Base-by-base conservation (phyloP, 2,888 invertebrate genomes). In the Aphidius colemani region DNA sequence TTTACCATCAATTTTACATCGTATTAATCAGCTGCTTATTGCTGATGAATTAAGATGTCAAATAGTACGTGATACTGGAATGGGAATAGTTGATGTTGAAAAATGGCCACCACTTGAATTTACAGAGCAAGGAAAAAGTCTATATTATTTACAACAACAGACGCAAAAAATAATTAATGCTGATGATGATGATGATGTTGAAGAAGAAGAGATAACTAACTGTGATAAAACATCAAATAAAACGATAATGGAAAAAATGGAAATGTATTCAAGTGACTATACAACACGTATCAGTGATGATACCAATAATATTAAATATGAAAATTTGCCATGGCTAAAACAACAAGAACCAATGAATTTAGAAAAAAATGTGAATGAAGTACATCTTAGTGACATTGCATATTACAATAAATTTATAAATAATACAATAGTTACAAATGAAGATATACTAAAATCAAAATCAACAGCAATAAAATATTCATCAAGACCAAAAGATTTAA, bases 1-100 rank as follows among this genome's bases (percentile, higher is more conserved):
- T 60, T 77, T 99, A 63, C 98, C 98, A 0, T 90, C 93, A 18
- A 87, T 96, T 63, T 76, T 98, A 43, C 93, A 95, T 76, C 88
- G 98, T 78, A 83, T 89, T 1, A 78, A 86, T 56, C 88, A 89
- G 78, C 81, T 95, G 18, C 83, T 94, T 9, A 80, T 90, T 49
- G 90, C 93, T 0, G 89, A 93, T 70, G 91, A 94, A 75, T 83
- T 96, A 1, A 85, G 92, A 43, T 69, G 73, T 8, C 80, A 79
- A 72, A 88, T 92, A 58, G 84, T 84, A 0, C 56, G 18, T 0
- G 85, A 84, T 61, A 83, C 85, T 0, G 73, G 78, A 9, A 79
- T 86, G 53, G 87, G 85, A 9, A 63, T 64, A 5, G 64, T 68
- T 39, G 10, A 53, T 41, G 40, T 53, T 13, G 40, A 30, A 6